Evolutionary conservation across 2,113 vertebrate species (phyloP).

Genomic region (Gallinago undulata): DNA sequence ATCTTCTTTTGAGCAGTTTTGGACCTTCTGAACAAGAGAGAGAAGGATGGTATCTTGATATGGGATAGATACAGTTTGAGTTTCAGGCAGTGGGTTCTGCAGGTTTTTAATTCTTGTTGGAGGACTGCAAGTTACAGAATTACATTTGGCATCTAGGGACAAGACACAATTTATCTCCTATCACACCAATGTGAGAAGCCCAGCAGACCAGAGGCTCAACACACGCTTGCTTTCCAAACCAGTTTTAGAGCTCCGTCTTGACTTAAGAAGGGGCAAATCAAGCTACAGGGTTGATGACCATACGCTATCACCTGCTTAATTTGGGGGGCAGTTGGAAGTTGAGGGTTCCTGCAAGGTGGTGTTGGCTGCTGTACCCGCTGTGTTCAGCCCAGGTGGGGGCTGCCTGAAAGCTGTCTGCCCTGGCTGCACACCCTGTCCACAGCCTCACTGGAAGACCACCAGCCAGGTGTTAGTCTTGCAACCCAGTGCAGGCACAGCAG

Average conservation of each 20-base stretch:
- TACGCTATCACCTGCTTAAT: not conserved
- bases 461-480: not conserved
- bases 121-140: not conserved
- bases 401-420: not conserved
- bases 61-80: not conserved
- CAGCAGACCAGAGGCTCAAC: not conserved
- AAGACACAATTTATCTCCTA: not conserved
- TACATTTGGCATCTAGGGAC: not conserved
- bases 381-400: not conserved
- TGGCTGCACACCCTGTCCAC: not conserved
- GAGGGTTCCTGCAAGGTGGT: not conserved
- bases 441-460: too few relatives aligned
- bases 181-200: not conserved
- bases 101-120: not conserved
- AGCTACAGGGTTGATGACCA: accelerated
- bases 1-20: not conserved
- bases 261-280: accelerated
- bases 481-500: not conserved
- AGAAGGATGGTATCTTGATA: not conserved
- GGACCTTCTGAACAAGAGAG: not conserved
- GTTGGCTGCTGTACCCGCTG: accelerated
- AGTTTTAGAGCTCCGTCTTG: not conserved
- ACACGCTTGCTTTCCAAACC: not conserved
- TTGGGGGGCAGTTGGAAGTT: not conserved
- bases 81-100: not conserved